These are phyloP conservation scores for Gambusia yucatana DNA, from an alignment of 2,797 vertebrate genomes.

Conservation along the genomic window DNA sequence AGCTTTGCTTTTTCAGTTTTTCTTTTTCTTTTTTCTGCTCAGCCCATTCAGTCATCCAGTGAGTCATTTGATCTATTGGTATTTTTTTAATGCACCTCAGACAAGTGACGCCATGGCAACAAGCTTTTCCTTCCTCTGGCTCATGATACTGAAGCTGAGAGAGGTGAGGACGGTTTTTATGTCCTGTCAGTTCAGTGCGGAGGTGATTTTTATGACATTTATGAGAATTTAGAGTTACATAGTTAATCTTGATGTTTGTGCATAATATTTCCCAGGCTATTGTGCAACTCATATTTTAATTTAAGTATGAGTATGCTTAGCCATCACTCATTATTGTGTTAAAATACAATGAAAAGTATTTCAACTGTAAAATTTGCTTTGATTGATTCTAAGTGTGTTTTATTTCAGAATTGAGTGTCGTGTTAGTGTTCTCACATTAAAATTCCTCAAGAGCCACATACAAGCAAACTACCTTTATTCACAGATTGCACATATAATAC, in stretches of 20 bases:
- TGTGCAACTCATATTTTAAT: constrained; percentile 51
- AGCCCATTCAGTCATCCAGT: constrained; percentile 22
- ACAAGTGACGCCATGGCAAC: constrained; percentile 63
- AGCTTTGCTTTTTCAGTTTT: constrained; percentile 31
- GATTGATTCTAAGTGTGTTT: constrained; percentile 43
- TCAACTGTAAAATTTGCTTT: constrained; percentile 53
- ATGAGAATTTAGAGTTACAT: constrained; percentile 22
- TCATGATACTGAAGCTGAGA: constrained; percentile 16
- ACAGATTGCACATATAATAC: constrained; percentile 64
- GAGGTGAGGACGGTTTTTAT: constrained; percentile 19
- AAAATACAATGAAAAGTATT: constrained; percentile 48
- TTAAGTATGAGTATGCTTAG: constrained; percentile 53
- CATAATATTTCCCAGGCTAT: constrained; percentile 29
- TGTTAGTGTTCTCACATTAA: constrained; percentile 46
- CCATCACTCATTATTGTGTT: constrained; percentile 39
- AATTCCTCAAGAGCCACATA: constrained; percentile 27
- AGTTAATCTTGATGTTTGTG: constrained; percentile 34
- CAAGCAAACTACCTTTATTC: constrained; percentile 54
- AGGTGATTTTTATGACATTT: constrained; percentile 6
- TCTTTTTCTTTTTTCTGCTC: constrained; percentile 26
- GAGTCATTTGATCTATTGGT: constrained; percentile 36
- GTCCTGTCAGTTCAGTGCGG: not conserved
- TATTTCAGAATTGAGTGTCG: constrained; percentile 30
- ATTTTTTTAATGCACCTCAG: constrained; percentile 43
- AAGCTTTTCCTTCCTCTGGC: constrained; percentile 26